Conservation (phyloP, 2,113 vertebrate species). For the Galbula dea region DNA sequence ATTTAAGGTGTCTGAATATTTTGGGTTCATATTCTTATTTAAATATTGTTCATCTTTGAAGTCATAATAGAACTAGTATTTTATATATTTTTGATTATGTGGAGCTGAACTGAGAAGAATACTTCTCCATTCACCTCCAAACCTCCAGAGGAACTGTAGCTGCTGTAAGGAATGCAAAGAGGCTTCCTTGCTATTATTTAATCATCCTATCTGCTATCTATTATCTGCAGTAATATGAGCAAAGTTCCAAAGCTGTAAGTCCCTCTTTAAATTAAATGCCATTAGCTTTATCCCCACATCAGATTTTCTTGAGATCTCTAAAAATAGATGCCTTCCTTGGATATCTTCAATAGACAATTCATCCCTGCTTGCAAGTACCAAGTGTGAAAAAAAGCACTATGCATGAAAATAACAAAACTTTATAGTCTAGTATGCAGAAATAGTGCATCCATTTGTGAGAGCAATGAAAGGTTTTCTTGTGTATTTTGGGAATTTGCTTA, state of each 20-base stretch:
- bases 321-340: background rate
- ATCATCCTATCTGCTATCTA: background rate
- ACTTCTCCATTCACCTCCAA: background rate
- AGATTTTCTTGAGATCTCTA: background rate
- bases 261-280: conserved; percentile 17
- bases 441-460: background rate
- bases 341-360: background rate
- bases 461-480: background rate
- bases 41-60: background rate
- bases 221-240: background rate
- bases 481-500: background rate
- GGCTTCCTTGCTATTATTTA: conserved; percentile 3
- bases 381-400: background rate
- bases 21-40: background rate
- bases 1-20: background rate
- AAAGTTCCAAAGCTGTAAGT: conserved; percentile 30
- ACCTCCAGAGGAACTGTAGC: background rate
- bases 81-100: background rate
- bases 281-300: background rate
- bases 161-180: background rate
- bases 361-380: background rate
- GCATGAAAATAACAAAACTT: background rate
- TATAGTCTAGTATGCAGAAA: background rate
- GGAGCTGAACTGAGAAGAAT: background rate
- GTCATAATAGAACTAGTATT: background rate